Evolutionary conservation across 2,113 vertebrate genomes (phyloP).

Genomic region (Variabilichromis moorii): DNA sequence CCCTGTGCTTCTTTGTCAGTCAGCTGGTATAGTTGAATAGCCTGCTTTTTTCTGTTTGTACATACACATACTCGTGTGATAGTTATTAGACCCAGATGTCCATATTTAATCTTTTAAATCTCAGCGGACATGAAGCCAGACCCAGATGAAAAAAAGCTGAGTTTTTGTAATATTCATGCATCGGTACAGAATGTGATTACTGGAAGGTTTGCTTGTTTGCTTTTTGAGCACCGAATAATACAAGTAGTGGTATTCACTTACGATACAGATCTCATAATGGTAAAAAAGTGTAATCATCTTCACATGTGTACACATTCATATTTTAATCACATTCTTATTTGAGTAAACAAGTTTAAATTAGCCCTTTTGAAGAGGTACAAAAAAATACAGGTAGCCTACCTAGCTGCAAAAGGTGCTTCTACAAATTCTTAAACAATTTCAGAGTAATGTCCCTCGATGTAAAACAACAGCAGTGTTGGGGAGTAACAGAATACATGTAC

Average conservation of each 20-base stretch:
- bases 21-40: neutral
- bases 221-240: neutral
- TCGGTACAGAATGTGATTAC: neutral
- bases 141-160: neutral
- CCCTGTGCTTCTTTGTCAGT: neutral
- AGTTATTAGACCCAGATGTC: slow-evolving; percentile 22
- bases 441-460: neutral
- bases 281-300: neutral
- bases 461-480: neutral
- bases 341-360: neutral
- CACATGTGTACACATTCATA: neutral
- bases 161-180: neutral
- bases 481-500: no score
- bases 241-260: neutral
- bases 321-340: neutral
- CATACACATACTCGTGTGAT: neutral
- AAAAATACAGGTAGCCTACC: neutral
- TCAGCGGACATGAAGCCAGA: neutral
- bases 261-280: neutral
- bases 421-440: neutral
- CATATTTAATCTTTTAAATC: slow-evolving; percentile 29
- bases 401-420: neutral
- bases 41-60: neutral
- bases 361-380: neutral
- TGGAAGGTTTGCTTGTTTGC: neutral